A percentile compares a stretch with the other conserved stretches of the same genome.
Conservation (phyloP, 2,888 invertebrate species). For the Galerucella calmariensis region DNA sequence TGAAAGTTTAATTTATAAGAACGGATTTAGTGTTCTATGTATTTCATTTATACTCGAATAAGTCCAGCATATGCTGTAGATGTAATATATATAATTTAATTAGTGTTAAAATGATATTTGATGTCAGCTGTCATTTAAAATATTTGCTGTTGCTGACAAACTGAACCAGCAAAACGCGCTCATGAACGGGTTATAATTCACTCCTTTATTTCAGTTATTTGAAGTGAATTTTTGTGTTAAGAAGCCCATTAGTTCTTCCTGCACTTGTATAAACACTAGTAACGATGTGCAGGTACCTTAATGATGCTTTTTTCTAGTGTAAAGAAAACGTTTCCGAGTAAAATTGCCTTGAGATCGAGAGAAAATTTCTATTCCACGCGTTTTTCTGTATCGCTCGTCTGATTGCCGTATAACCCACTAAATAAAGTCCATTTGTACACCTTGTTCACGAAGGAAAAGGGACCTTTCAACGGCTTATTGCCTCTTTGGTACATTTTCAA, state of each 20-base stretch:
- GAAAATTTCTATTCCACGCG: slow-evolving; percentile 34
- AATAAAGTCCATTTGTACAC: slow-evolving; percentile 44
- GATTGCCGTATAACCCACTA: slow-evolving; percentile 41
- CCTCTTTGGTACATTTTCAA: slow-evolving; percentile 41
- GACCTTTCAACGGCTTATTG: slow-evolving; percentile 29
- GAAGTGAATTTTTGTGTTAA: background rate
- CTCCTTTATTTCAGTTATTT: too few species aligned
- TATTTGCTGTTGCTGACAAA: too few species aligned
- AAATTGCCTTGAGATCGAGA: slow-evolving; percentile 21
- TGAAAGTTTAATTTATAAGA: background rate
- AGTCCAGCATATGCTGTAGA: too few species aligned
- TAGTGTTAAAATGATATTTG: too few species aligned
- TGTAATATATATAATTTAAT: too few species aligned
- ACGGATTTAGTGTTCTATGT: too few species aligned
- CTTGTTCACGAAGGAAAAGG: slow-evolving; percentile 37
- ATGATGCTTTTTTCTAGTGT: slow-evolving; percentile 16
- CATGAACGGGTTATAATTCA: too few species aligned
- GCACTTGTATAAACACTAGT: background rate
- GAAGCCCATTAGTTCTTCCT: background rate
- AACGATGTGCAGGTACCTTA: background rate
- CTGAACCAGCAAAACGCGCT: too few species aligned
- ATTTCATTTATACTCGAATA: too few species aligned
- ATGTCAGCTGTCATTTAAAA: too few species aligned
- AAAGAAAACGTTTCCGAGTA: slow-evolving; percentile 23
- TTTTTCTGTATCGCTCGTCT: slow-evolving; percentile 39